phyloP scores from a whole-genome alignment of 2,113 vertebrate species.

The Fukomys damarensis region DNA sequence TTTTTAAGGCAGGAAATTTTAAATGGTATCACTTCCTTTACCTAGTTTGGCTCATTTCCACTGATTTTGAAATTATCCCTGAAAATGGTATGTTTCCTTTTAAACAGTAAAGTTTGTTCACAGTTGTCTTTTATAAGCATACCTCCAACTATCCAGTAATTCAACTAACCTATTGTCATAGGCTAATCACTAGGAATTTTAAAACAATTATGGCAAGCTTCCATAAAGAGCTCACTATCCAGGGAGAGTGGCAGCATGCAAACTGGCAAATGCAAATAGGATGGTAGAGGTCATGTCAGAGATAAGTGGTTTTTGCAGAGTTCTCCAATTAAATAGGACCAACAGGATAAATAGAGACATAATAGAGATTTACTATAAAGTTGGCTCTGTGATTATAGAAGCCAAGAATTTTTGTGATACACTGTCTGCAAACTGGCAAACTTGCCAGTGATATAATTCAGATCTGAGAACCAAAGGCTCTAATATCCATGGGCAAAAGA shows the following conservation, averaged over 20 bases:
- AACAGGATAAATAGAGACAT: background rate
- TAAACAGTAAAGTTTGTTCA: background rate
- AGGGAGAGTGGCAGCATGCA: background rate
- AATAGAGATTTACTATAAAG: background rate
- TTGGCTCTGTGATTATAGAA: background rate
- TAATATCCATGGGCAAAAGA: background rate
- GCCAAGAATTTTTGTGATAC: background rate
- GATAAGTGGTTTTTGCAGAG: background rate
- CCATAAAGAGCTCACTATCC: background rate
- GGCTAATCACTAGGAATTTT: background rate
- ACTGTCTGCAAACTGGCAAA: background rate
- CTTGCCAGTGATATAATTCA: background rate
- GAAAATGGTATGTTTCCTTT: background rate
- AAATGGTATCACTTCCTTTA: conserved; percentile 5
- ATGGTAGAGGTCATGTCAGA: background rate
- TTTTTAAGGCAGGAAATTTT: background rate
- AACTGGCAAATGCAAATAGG: background rate
- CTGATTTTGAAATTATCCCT: background rate
- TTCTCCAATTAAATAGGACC: background rate
- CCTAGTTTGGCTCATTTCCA: background rate
- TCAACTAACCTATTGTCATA: background rate
- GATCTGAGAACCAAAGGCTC: background rate
- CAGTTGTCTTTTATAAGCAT: background rate
- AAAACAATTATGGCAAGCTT: background rate
- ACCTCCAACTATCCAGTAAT: background rate